phyloP scores from a whole-genome alignment of 1,140 invertebrate species.

The Caenorhabditis elegans region WBcel235 BX284606.5:4773001-4773500 shows the following conservation, averaged over 20 bases:
- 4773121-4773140: constrained; percentile 7
- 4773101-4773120: not conserved
- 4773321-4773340: too few species aligned
- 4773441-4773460: too few species aligned
- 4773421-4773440: not conserved
- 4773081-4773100: not conserved
- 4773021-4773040: not conserved
- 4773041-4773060: not conserved
- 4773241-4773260: too few species aligned
- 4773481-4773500: too few species aligned
- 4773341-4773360: constrained; percentile 4
- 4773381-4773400: not conserved
- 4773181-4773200: not conserved
- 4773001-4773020: not conserved
- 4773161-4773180: constrained; percentile 8
- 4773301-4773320: too few species aligned
- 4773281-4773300: too few species aligned
- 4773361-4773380: constrained; percentile 14
- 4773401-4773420: not conserved
- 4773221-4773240: not conserved
- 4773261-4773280: too few species aligned
- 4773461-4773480: too few species aligned
- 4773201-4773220: not conserved
- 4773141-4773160: not conserved
- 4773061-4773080: constrained; percentile 15